Conservation (phyloP, 2,888 invertebrate genomes). For the Pelosia muscerda region DNA sequence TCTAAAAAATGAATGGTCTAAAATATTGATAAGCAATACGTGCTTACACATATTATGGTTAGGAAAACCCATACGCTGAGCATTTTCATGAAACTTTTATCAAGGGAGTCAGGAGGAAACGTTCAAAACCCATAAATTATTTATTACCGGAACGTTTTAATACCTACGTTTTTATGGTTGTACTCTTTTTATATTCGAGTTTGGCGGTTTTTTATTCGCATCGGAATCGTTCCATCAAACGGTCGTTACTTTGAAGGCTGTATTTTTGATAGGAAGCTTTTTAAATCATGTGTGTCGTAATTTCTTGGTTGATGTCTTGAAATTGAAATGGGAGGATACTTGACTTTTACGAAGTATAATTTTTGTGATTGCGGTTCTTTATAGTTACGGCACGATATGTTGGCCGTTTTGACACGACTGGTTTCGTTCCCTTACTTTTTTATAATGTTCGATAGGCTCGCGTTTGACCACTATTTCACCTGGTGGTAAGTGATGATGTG, state of each 20-base stretch:
- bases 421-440: no score
- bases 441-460: no score
- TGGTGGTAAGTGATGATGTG: no score
- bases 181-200: conserved; percentile 55
- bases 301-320: conserved; percentile 20
- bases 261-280: conserved; percentile 32
- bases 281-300: conserved; percentile 30
- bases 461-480: no score
- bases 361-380: not conserved
- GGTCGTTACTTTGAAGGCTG: conserved; percentile 37
- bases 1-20: conserved; percentile 35
- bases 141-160: conserved; percentile 61
- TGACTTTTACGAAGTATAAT: not conserved
- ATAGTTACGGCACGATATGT: no score
- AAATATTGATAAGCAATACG: conserved; percentile 51
- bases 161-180: conserved; percentile 57
- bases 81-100: conserved; percentile 61
- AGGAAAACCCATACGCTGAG: conserved; percentile 53
- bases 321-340: conserved; percentile 17
- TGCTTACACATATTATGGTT: conserved; percentile 47
- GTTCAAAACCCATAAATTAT: conserved; percentile 57
- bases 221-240: conserved; percentile 53
- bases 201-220: conserved; percentile 53
- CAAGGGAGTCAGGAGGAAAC: conserved; percentile 47
- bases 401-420: no score